These are phyloP conservation scores for Lemur catta DNA, from an alignment of 2,797 vertebrate species.

Conservation along the genomic window DNA sequence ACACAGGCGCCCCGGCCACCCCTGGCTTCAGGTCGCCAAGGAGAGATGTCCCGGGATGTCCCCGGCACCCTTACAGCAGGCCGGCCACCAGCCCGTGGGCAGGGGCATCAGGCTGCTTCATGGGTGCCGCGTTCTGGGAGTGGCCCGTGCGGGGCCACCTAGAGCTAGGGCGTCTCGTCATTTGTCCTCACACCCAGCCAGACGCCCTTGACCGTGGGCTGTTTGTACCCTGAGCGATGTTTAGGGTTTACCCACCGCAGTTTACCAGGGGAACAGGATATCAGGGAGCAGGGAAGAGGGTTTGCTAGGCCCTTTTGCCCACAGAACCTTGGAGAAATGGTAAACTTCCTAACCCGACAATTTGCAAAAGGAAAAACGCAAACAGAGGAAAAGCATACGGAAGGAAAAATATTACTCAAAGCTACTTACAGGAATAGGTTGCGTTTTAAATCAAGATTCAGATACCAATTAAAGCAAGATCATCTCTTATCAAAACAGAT, in stretches of 20 bases:
- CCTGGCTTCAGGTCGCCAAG: no score
- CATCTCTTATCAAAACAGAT: rapidly evolving
- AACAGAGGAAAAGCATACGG: neutral
- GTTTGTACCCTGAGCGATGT: neutral
- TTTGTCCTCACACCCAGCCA: rapidly evolving
- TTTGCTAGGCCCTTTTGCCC: neutral
- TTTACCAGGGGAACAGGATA: no score
- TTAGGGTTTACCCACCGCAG: no score
- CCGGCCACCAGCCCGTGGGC: rapidly evolving
- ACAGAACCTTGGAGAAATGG: neutral
- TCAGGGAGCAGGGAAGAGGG: neutral
- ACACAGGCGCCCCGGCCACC: rapidly evolving
- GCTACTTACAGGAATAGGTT: neutral
- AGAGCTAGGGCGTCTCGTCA: rapidly evolving
- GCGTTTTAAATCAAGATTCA: neutral
- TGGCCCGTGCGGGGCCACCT: rapidly evolving
- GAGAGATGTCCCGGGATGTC: neutral
- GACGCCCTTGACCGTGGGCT: rapidly evolving
- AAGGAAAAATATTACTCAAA: neutral
- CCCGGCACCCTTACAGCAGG: neutral
- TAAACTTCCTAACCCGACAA: neutral
- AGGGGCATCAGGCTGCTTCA: no score
- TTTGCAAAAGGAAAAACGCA: neutral
- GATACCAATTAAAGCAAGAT: neutral
- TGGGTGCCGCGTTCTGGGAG: rapidly evolving